Evolutionary conservation across 2,797 vertebrate species (phyloP).

Genomic region (Meda fulgida): DNA sequence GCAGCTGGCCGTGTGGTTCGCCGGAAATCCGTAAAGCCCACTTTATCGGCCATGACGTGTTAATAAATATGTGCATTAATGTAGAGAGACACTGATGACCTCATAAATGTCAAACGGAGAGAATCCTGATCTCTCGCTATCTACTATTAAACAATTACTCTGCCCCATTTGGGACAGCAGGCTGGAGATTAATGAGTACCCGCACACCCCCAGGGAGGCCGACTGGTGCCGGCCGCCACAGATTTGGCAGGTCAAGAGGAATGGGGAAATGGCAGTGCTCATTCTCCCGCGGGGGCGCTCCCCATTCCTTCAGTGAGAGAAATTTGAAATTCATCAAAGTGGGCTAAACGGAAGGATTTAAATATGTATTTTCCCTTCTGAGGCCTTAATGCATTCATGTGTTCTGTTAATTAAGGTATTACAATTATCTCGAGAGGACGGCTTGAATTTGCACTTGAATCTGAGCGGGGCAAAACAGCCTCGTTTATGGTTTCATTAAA

Average conservation of each 20-base stretch:
- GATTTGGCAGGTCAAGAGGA: slow-evolving; percentile 63
- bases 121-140: slow-evolving; percentile 58
- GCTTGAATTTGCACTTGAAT: slow-evolving; percentile 47
- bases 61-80: slow-evolving; percentile 55
- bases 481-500: slow-evolving; percentile 38
- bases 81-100: slow-evolving; percentile 56
- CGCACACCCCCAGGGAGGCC: slow-evolving; percentile 45
- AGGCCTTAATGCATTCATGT: slow-evolving; percentile 38
- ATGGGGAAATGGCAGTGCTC: slow-evolving; percentile 58
- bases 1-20: neutral
- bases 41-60: neutral
- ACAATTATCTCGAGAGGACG: slow-evolving; percentile 35
- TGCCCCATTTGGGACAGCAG: slow-evolving; percentile 49
- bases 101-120: slow-evolving; percentile 60
- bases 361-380: slow-evolving; percentile 47
- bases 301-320: slow-evolving; percentile 18
- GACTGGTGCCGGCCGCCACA: slow-evolving; percentile 51
- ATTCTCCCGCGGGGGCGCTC: slow-evolving; percentile 46
- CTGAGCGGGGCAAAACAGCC: slow-evolving; percentile 20
- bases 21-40: slow-evolving; percentile 4
- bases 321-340: slow-evolving; percentile 53
- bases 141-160: slow-evolving; percentile 63
- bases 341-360: slow-evolving; percentile 53
- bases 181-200: slow-evolving; percentile 58
- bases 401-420: slow-evolving; percentile 46